These are phyloP conservation scores for Cephalopholis sonnerati DNA, from an alignment of 2,113 vertebrate genomes.

Conservation along the genomic window DNA sequence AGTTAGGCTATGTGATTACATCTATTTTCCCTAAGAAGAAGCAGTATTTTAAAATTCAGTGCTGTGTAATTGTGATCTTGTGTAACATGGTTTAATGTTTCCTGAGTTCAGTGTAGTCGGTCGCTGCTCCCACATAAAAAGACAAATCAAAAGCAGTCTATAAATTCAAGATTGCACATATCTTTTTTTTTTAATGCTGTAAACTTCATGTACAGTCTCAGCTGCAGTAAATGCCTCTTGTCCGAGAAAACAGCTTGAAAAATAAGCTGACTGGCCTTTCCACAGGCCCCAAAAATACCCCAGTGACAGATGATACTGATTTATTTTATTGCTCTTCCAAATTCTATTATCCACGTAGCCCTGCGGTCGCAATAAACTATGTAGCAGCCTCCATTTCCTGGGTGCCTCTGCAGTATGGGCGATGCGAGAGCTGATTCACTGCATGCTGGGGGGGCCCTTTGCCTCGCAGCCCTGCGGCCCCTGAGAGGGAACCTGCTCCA, in stretches of 20 bases:
- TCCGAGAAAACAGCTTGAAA: slow-evolving; percentile 40
- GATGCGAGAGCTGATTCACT: slow-evolving; percentile 30
- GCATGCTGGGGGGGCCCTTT: slow-evolving; percentile 35
- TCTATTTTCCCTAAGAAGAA: slow-evolving; percentile 18
- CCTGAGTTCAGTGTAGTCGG: slow-evolving; percentile 25
- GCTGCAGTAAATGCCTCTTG: slow-evolving; percentile 52
- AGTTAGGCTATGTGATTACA: not conserved
- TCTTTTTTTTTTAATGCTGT: slow-evolving; percentile 43
- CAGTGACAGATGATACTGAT: slow-evolving; percentile 61
- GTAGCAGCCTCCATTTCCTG: slow-evolving; percentile 52
- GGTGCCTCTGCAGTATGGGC: slow-evolving; percentile 46
- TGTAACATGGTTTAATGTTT: slow-evolving; percentile 44
- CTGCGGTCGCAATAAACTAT: slow-evolving; percentile 30
- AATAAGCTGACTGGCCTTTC: slow-evolving; percentile 51
- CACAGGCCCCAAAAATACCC: slow-evolving; percentile 50
- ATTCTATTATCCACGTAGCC: slow-evolving; percentile 49
- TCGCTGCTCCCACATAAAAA: slow-evolving; percentile 41
- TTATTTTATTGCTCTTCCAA: slow-evolving; percentile 63
- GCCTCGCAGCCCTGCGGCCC: slow-evolving; percentile 17
- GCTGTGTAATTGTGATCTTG: slow-evolving; percentile 48
- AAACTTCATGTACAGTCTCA: slow-evolving; percentile 33
- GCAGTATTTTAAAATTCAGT: slow-evolving; percentile 17
- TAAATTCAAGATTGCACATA: slow-evolving; percentile 52
- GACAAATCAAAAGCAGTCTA: slow-evolving; percentile 57
- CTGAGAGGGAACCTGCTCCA: slow-evolving; percentile 55